Evolutionary conservation across 2,113 vertebrate species (phyloP).

Genomic region (Todiramphus saurophagus): DNA sequence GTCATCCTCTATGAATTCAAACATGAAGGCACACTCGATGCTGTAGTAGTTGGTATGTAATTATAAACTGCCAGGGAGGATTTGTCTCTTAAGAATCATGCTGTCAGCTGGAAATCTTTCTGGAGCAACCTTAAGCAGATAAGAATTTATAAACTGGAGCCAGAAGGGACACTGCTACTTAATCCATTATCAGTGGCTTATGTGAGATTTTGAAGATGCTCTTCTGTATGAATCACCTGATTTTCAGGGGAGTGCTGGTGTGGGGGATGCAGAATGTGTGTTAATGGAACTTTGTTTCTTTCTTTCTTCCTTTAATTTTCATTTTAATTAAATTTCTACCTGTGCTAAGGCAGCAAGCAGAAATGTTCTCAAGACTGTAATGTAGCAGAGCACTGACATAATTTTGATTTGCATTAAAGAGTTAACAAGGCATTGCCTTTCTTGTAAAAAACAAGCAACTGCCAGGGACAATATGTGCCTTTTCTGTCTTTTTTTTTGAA

Average conservation of each 20-base stretch:
- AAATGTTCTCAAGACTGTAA: not conserved
- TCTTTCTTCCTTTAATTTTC: not conserved
- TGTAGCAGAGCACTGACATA: not conserved
- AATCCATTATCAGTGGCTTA: conserved; percentile 39
- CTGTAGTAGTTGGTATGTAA: conserved; percentile 34
- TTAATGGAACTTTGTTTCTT: not conserved
- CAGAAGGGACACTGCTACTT: conserved; percentile 31
- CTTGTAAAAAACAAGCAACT: conserved; percentile 39
- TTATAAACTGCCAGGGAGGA: conserved; percentile 45
- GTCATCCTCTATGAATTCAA: not conserved
- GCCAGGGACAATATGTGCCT: conserved; percentile 69
- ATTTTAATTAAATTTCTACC: not conserved
- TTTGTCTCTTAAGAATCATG: conserved; percentile 40
- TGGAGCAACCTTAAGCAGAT: conserved; percentile 50
- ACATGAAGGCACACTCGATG: not conserved
- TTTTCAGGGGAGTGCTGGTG: not conserved
- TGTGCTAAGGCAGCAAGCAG: not conserved
- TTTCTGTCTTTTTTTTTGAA: conserved; percentile 42
- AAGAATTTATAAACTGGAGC: conserved; percentile 38
- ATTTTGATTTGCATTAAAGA: conserved; percentile 28
- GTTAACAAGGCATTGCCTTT: conserved; percentile 25
- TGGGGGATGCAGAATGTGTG: not conserved
- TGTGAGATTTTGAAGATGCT: not conserved
- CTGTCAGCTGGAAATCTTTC: conserved; percentile 55
- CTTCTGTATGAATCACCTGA: not conserved